Evolutionary conservation across 2,113 vertebrate species (phyloP).

Genomic region (Diadophis punctatus): DNA sequence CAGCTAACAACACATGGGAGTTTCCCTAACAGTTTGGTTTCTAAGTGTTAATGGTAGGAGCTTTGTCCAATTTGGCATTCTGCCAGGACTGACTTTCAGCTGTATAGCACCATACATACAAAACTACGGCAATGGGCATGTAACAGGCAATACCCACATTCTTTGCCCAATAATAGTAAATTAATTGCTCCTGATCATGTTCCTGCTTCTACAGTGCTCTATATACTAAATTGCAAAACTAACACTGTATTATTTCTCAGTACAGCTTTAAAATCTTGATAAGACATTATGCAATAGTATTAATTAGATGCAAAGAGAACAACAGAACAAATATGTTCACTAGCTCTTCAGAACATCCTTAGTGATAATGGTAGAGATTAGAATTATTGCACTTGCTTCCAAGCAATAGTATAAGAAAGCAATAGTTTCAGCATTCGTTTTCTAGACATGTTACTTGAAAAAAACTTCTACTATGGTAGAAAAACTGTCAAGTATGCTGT

Average conservation of each 20-base stretch:
- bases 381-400: constrained; percentile 58
- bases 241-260: constrained; percentile 76
- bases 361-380: constrained; percentile 62
- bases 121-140: constrained; percentile 52
- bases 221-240: constrained; percentile 72
- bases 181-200: constrained; percentile 80
- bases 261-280: constrained; percentile 77
- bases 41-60: constrained; percentile 37
- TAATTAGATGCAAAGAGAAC: constrained; percentile 63
- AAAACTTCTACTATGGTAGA: neutral
- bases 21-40: constrained; percentile 44
- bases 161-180: constrained; percentile 78
- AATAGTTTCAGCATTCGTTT: constrained; percentile 11
- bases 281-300: constrained; percentile 71
- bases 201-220: constrained; percentile 73
- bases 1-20: neutral
- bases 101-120: constrained; percentile 34
- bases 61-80: constrained; percentile 33
- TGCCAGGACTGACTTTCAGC: constrained; percentile 45
- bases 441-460: neutral
- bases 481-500: neutral
- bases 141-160: constrained; percentile 74
- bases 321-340: constrained; percentile 41
- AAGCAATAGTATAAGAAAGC: constrained; percentile 27
- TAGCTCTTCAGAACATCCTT: constrained; percentile 56